phyloP scores from a whole-genome alignment of 2,888 invertebrate species.

The Palloptera scutellata region DNA sequence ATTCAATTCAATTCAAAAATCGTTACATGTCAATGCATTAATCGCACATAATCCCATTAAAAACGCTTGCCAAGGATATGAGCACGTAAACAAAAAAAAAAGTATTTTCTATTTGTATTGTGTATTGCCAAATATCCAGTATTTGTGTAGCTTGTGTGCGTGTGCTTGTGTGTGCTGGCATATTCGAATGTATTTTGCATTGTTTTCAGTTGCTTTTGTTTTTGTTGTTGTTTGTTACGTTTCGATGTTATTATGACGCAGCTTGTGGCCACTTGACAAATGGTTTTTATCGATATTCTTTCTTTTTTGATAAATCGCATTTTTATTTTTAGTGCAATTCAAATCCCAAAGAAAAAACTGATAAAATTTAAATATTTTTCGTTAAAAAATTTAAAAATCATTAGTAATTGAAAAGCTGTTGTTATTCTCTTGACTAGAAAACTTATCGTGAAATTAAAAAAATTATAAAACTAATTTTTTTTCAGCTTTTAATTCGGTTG shows the following conservation, averaged over 20 bases:
- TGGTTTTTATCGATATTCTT: constrained; percentile 52
- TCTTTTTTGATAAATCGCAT: constrained; percentile 14
- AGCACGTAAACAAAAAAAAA: constrained; percentile 33
- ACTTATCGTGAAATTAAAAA: no score
- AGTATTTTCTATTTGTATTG: background rate
- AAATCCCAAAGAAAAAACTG: background rate
- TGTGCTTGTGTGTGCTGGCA: constrained; percentile 42
- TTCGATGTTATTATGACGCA: constrained; percentile 39
- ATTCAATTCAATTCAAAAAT: constrained; percentile 63
- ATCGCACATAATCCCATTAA: constrained; percentile 65
- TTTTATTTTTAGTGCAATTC: constrained; percentile 11
- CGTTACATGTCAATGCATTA: constrained; percentile 66
- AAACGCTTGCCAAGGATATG: constrained; percentile 52
- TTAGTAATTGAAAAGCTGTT: constrained; percentile 30
- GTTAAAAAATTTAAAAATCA: constrained; percentile 25
- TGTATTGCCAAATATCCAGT: constrained; percentile 29
- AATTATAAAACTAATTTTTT: no score
- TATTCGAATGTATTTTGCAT: background rate
- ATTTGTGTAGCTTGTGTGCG: constrained; percentile 43
- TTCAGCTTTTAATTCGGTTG: no score
- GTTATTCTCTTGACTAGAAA: background rate
- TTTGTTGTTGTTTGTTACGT: constrained; percentile 22
- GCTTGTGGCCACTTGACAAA: constrained; percentile 59
- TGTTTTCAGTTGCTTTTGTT: constrained; percentile 41
- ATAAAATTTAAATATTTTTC: background rate